Evolutionary conservation across 2,797 vertebrate species (phyloP), one percentile per base, ranked within the genome.

Genomic region (Tympanoctomys barrerae): DNA sequence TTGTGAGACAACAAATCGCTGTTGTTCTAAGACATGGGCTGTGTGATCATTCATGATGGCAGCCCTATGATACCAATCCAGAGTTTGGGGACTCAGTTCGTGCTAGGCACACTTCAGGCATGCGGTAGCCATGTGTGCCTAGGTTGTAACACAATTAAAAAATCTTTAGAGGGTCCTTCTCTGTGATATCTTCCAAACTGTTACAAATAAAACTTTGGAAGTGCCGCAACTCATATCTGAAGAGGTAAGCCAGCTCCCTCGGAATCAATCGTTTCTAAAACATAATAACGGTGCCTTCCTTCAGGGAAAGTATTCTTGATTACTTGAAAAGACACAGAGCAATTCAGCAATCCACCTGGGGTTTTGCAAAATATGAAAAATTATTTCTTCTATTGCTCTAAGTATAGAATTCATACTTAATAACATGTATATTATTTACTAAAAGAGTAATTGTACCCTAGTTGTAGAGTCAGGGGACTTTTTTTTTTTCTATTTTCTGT

Each of bases 241-340:
- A 77, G 78, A 66, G 36, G 16, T 86, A 36, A 90, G 59, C 14
- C 7, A 54, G 85, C 22, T 86, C 13, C 42, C 84, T 59, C 33
- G 31, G 66, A 78, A 77, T 82, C 70, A n/a, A 54, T 86, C 83
- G 61, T 78, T 95, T 85, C 70, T 13, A 26, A 39, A 95, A 90
- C 36, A 92, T 77, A 62, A 93, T 75, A 83, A 59, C 18, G 24
- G 16, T n/a, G 61, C 24, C 33, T 77, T 87, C 78, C 73, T 88
- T 83, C 26, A 84, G 66, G 94, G 61, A 66, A 83, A 89, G 64
- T 62, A 49, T 59, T 89, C 71, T 81, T 90, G 91, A 95, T 93
- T 80, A 83, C 52, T 84, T 3, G 13, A 87, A 39, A 89, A 89
- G 93, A 80, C n/a, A 78, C 5, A 13, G 42, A 86, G 64, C 68